phyloP scores from a whole-genome alignment of 1,140 invertebrate genomes.

The Euwallacea similis region DNA sequence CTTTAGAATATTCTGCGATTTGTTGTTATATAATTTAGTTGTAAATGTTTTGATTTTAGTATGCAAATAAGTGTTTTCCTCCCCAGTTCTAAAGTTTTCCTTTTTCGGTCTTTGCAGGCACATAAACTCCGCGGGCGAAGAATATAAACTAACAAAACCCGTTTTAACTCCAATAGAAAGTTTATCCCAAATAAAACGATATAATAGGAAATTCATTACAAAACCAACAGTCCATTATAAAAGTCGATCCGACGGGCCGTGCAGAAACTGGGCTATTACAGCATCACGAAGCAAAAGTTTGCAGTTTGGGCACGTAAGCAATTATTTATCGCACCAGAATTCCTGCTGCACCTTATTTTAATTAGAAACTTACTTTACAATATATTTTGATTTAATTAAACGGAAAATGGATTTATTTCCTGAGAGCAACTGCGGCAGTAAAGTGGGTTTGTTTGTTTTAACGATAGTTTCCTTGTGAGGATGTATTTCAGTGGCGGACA shows the following conservation, averaged over 20 bases:
- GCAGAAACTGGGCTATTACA: neutral
- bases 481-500: too few species aligned
- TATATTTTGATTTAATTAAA: slow-evolving; percentile 24
- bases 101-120: too few species aligned
- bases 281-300: neutral
- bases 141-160: neutral
- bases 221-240: slow-evolving; percentile 7
- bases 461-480: too few species aligned
- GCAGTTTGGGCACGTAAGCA: slow-evolving; percentile 2
- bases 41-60: too few species aligned
- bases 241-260: slow-evolving; percentile 4
- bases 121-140: neutral
- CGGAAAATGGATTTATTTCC: slow-evolving; percentile 12
- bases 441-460: slow-evolving; percentile 1
- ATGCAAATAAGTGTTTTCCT: too few species aligned
- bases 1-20: too few species aligned
- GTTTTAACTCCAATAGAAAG: neutral
- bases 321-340: slow-evolving; percentile 5
- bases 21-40: too few species aligned
- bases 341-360: slow-evolving; percentile 19
- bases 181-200: slow-evolving; percentile 4
- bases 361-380: slow-evolving; percentile 12
- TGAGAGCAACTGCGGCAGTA: too few species aligned
- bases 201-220: slow-evolving; percentile 7
- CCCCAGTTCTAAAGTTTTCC: too few species aligned